Conservation (phyloP, 2,888 invertebrate species). For the Podotricha telesiphe region DNA sequence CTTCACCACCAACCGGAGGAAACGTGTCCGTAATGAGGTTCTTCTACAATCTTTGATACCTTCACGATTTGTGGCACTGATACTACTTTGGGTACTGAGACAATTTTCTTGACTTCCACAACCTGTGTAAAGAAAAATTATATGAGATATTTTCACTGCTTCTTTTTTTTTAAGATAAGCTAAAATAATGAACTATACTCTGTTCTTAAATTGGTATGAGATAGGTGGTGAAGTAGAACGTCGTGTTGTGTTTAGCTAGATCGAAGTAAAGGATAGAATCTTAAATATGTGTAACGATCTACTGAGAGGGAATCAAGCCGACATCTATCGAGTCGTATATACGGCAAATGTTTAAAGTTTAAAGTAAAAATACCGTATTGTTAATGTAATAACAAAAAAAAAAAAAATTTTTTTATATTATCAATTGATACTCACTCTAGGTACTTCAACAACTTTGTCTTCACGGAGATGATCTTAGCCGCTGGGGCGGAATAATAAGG, state of each 20-base stretch:
- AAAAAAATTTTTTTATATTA: neutral
- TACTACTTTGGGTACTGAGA: conserved; percentile 60
- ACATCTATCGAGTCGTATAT: too few species aligned
- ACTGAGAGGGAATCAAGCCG: too few species aligned
- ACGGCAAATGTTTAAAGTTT: too few species aligned
- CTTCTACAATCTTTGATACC: conserved; percentile 54
- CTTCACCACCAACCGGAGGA: conserved; percentile 60
- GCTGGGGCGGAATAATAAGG: conserved; percentile 47
- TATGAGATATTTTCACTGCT: neutral
- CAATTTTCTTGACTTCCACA: conserved; percentile 57
- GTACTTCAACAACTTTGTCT: conserved; percentile 57
- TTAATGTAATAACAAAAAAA: neutral
- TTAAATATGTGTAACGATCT: too few species aligned
- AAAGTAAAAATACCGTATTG: neutral
- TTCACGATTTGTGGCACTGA: conserved; percentile 58
- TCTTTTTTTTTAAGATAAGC: too few species aligned
- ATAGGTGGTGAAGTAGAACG: too few species aligned
- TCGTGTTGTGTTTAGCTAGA: too few species aligned
- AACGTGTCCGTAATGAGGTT: conserved; percentile 48
- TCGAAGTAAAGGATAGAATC: too few species aligned
- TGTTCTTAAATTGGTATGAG: too few species aligned
- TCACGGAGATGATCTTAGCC: conserved; percentile 51
- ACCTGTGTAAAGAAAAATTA: conserved; percentile 44
- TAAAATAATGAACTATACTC: too few species aligned
- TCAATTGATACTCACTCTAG: conserved; percentile 53